These are phyloP conservation scores for Sycophila texana DNA, from an alignment of 2,888 invertebrate species.

Conservation along the genomic window DNA sequence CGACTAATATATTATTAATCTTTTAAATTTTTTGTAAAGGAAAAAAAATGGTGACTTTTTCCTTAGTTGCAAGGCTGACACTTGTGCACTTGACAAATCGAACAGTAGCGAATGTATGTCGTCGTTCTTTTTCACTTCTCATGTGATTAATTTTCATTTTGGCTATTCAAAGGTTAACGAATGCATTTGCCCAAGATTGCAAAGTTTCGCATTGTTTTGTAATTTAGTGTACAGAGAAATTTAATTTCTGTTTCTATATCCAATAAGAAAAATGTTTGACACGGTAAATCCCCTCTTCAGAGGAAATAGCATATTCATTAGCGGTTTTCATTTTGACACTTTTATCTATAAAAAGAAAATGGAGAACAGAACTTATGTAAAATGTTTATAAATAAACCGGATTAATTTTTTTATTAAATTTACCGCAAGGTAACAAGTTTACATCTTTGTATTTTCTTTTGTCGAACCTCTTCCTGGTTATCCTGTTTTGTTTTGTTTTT, in stretches of 20 bases:
- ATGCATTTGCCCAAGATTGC: conserved; percentile 40
- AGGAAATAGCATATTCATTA: conserved; percentile 32
- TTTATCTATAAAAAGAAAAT: conserved; percentile 20
- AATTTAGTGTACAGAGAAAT: conserved; percentile 45
- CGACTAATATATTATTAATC: conserved; percentile 17
- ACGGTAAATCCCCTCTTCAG: conserved; percentile 7
- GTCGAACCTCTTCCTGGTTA: neutral
- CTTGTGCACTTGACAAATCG: conserved; percentile 47
- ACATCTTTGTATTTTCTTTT: conserved; percentile 34
- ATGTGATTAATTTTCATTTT: no score
- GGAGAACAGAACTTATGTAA: conserved; percentile 39
- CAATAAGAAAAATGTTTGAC: conserved; percentile 16
- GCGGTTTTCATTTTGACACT: conserved; percentile 41
- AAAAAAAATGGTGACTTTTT: conserved; percentile 23
- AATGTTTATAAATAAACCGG: conserved; percentile 48
- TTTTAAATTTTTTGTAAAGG: conserved; percentile 13
- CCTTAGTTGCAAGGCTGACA: conserved; percentile 19
- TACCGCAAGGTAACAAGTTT: conserved; percentile 51
- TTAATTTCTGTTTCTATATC: conserved; percentile 33
- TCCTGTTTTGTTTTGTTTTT: neutral
- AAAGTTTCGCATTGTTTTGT: conserved; percentile 31
- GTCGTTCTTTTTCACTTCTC: conserved; percentile 10
- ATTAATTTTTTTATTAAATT: conserved; percentile 56
- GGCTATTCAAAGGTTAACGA: conserved; percentile 10
- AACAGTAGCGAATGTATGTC: conserved; percentile 46